Percentiles rank a stretch among this genome's conserved stretches.
Conservation (phyloP, 2,888 invertebrate genomes). For the Troides helena region DNA sequence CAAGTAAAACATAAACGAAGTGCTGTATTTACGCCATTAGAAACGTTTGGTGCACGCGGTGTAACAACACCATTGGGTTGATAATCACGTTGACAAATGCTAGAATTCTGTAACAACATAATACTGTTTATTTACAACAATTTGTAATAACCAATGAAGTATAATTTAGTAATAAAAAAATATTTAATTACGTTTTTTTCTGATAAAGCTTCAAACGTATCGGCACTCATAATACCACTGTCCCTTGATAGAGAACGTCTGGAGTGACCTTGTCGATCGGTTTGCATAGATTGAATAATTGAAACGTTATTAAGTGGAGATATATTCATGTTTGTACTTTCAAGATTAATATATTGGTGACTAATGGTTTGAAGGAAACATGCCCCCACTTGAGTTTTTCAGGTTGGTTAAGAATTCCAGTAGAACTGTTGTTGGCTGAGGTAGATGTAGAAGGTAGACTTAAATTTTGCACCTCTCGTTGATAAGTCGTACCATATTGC, state of each 20-base stretch:
- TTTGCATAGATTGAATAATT: not conserved
- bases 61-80: too few species aligned
- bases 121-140: not conserved
- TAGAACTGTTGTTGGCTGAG: too few species aligned
- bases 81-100: not conserved
- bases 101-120: not conserved
- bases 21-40: not conserved
- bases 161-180: not conserved
- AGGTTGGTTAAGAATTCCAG: too few species aligned
- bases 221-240: constrained; percentile 47
- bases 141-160: not conserved
- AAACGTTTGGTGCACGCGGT: too few species aligned
- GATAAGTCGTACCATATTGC: not conserved
- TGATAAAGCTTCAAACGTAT: constrained; percentile 29
- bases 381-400: too few species aligned
- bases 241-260: constrained; percentile 46
- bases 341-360: too few species aligned
- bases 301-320: not conserved
- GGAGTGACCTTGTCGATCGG: not conserved
- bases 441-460: not conserved
- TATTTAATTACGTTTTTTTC: constrained; percentile 32
- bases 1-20: constrained; percentile 45
- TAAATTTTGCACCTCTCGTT: not conserved
- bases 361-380: too few species aligned
- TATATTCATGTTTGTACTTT: not conserved